Evolutionary conservation across 2,888 invertebrate genomes (phyloP).

Genomic region (Trichopria drosophilae): DNA sequence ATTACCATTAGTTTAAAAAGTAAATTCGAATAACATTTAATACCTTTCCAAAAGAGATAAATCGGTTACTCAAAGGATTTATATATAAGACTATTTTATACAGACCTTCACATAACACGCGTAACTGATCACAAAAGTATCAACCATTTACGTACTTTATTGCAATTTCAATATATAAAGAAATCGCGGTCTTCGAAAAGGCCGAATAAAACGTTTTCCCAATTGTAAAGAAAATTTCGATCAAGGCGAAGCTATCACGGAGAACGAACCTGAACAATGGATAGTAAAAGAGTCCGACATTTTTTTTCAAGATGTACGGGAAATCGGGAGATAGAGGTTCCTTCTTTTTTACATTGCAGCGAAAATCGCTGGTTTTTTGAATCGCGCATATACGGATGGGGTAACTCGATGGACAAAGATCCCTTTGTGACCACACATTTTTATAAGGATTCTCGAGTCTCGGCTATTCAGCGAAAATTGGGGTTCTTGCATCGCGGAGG

Average conservation of each 20-base stretch:
- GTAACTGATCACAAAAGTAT: no score
- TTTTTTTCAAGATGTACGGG: slow-evolving; percentile 10
- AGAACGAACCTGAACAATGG: slow-evolving; percentile 32
- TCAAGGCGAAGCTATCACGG: slow-evolving; percentile 34
- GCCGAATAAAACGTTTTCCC: no score
- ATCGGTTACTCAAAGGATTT: no score
- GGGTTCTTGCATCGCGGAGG: slow-evolving; percentile 47
- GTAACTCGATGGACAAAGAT: slow-evolving; percentile 49
- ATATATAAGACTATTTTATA: no score
- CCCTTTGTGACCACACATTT: slow-evolving; percentile 49
- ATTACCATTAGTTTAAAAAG: no score
- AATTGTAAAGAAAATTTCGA: slow-evolving; percentile 9
- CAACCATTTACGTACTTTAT: no score
- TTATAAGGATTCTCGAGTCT: slow-evolving; percentile 49
- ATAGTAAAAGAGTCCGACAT: slow-evolving; percentile 1
- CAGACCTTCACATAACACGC: no score
- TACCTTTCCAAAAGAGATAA: no score
- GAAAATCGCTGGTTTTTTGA: slow-evolving; percentile 37
- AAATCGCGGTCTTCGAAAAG: no score
- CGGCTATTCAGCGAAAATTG: slow-evolving; percentile 53
- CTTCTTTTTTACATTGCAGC: slow-evolving; percentile 30
- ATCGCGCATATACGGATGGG: slow-evolving; percentile 48
- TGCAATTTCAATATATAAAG: no score
- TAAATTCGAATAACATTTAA: no score
- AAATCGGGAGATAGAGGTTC: slow-evolving; percentile 30